Evolutionary conservation across 2,797 vertebrate species (phyloP).

Genomic region (Ctenochaetus hawaiiensis): DNA sequence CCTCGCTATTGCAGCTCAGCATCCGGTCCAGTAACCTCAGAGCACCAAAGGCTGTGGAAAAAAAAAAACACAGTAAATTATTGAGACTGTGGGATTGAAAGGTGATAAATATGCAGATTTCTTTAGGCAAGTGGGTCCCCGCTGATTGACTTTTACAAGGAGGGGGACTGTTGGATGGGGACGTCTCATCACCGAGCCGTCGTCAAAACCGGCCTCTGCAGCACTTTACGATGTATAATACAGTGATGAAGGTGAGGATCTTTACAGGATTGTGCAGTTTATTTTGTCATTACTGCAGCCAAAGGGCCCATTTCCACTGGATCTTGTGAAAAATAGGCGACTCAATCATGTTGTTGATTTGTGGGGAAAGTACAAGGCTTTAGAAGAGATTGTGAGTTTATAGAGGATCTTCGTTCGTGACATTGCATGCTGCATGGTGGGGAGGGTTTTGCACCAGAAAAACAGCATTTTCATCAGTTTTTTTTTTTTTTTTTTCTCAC

Average conservation of each 20-base stretch:
- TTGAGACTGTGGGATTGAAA: constrained; percentile 31
- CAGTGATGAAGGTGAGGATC: constrained; percentile 11
- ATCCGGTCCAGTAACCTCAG: constrained; percentile 10
- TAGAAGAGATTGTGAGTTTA: constrained; percentile 3
- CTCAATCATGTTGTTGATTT: constrained; percentile 15
- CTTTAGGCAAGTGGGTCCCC: constrained; percentile 23
- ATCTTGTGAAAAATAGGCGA: background rate
- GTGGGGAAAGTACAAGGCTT: constrained; percentile 3
- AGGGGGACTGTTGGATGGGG: background rate
- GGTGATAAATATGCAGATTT: constrained; percentile 30
- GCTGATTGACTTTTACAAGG: constrained; percentile 2
- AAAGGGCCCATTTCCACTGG: background rate
- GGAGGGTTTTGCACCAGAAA: constrained; percentile 14
- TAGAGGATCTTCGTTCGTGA: constrained; percentile 31
- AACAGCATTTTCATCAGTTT: constrained; percentile 41
- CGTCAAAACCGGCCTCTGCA: constrained; percentile 23
- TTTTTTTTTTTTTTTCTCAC: constrained; percentile 22
- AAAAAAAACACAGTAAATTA: constrained; percentile 5
- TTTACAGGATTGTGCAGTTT: constrained; percentile 3
- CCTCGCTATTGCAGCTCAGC: background rate
- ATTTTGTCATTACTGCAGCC: constrained; percentile 15
- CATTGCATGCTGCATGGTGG: background rate
- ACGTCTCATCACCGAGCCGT: background rate
- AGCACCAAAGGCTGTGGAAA: constrained; percentile 1
- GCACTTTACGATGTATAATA: constrained; percentile 27